Evolutionary conservation across 2,113 vertebrate genomes (phyloP).

Genomic region (Candoia aspera): DNA sequence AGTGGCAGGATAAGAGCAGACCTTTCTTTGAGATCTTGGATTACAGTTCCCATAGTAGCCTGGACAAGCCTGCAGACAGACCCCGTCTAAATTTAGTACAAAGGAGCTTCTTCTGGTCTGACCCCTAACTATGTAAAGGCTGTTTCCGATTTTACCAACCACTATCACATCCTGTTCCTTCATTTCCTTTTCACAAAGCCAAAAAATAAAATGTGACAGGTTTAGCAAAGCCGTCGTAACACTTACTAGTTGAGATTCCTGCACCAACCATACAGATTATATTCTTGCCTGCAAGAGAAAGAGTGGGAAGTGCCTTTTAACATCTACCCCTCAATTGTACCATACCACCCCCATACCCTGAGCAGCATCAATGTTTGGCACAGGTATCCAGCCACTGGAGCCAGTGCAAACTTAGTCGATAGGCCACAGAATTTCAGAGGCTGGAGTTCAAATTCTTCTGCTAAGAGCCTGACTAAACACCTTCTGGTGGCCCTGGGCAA

Average conservation of each 20-base stretch:
- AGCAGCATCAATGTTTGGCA: neutral
- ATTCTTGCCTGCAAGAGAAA: constrained; percentile 78
- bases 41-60: neutral
- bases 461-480: neutral
- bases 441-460: neutral
- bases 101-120: neutral
- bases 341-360: neutral
- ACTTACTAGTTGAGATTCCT: constrained; percentile 88
- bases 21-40: neutral
- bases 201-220: too few relatives aligned
- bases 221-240: too few relatives aligned
- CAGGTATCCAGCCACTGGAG: neutral
- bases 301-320: neutral
- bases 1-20: neutral
- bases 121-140: neutral
- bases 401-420: too few relatives aligned
- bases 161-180: too few relatives aligned
- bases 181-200: neutral
- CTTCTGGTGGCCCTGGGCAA: neutral
- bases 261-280: constrained; percentile 92
- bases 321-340: neutral
- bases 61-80: neutral
- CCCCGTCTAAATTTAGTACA: neutral
- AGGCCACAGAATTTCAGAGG: neutral
- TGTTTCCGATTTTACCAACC: neutral